A percentile compares a stretch with the other conserved stretches of the same genome.
Evolutionary conservation across 64 coral and sea anemone genomes (phyloP).

Genomic region (Actinia tenebrosa): DNA sequence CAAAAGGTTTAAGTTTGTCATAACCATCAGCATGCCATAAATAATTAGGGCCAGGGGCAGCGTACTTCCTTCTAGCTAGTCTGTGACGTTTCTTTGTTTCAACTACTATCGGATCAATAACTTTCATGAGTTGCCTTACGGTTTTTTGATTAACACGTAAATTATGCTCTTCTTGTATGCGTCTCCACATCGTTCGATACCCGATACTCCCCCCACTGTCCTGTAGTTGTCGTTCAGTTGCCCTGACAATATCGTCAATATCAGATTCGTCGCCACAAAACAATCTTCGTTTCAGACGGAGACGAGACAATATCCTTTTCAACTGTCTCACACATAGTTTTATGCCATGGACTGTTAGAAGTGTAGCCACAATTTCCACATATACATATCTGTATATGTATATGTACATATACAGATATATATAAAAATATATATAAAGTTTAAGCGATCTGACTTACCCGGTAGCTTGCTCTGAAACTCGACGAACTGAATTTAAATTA

Average conservation of each 20-base stretch:
- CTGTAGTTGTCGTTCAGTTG: slow-evolving; percentile 7
- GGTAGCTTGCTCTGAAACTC: too few species aligned
- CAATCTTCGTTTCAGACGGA: too few species aligned
- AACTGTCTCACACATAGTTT: too few species aligned
- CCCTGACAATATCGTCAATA: neutral
- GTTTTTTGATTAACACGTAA: neutral
- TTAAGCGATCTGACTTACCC: too few species aligned
- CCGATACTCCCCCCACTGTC: slow-evolving; percentile 21
- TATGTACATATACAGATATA: too few species aligned
- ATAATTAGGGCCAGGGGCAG: slow-evolving; percentile 55
- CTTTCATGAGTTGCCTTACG: neutral
- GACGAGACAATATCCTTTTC: too few species aligned
- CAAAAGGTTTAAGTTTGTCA: slow-evolving; percentile 40
- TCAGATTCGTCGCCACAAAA: too few species aligned
- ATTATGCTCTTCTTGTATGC: slow-evolving; percentile 20
- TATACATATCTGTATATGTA: too few species aligned
- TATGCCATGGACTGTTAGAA: too few species aligned
- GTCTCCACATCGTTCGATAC: slow-evolving; percentile 19
- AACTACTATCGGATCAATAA: slow-evolving; percentile 36
- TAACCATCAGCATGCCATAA: slow-evolving; percentile 51
- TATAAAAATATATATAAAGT: too few species aligned
- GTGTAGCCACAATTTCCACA: too few species aligned
- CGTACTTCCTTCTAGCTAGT: slow-evolving; percentile 24
- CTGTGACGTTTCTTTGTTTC: slow-evolving; percentile 24
- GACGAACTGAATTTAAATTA: too few species aligned